Base-by-base conservation (phyloP, 1,140 invertebrate species). In the Melitaea cinxia region DNA sequence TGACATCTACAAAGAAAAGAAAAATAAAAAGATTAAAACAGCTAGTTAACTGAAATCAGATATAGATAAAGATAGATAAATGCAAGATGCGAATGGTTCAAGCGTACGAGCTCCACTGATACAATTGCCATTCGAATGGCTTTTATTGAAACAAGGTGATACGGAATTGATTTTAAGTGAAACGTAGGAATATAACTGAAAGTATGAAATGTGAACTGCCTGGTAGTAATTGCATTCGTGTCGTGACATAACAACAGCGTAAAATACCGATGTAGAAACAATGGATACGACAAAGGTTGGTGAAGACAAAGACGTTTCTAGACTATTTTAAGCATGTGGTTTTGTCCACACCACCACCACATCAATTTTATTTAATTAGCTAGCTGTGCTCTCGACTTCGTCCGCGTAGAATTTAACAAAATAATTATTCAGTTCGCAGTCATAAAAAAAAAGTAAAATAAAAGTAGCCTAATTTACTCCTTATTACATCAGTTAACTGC, bases 181-280 rank as follows among this genome's bases (percentile, higher is more conserved):
- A 73, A 30, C 68, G 50, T 60, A 70, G 63, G 58, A 45, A 74
- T 45, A 57, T 68, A 23, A 50, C 67, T 50, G 65, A 70, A 72
- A 77, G 71, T 69, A 65, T 74, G 65, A 74, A 60, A 70, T 75
- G 73, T 72, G 77, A 72, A 39, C 42, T 23, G 49, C 28, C 45
- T 60, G 35, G 23, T 33, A 55, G 75, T 78, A 80, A 83, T 82
- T 83, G 72, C 70, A 64, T 82, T 83, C 78, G 77, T 79, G 82
- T 77, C 69, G 76, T 74, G 78, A 57, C 70, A 63, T 59, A 57
- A 57, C 49, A 56, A 42, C 37, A 26, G 19, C 19, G 17, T 47
- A 47, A 23, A 47, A 47, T 47, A 47, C 17, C 23, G 21, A 47
- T 47, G 12, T 21, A 47, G 19, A 4, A 9, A 6, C 21, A 23